Percentiles rank a stretch among this genome's conserved stretches.
Conservation (phyloP, 2,797 vertebrate species). For the Petrocephalus schoutedeni region DNA sequence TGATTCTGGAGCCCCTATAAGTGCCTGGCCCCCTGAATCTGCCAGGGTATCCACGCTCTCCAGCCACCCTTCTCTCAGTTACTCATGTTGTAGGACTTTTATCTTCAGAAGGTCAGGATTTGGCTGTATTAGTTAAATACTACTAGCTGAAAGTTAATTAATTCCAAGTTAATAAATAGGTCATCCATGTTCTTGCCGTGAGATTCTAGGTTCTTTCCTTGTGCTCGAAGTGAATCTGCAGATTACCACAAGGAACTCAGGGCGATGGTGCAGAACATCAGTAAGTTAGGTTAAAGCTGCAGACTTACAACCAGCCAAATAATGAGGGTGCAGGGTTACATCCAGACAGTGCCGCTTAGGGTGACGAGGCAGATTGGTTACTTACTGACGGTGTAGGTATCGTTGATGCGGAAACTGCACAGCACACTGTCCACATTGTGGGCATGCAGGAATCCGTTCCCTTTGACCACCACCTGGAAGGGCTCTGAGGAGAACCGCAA, state of each 20-base stretch:
- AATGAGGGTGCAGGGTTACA: background rate
- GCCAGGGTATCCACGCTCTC: background rate
- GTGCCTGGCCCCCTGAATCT: background rate
- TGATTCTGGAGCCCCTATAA: background rate
- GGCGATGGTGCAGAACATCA: background rate
- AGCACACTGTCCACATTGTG: slow-evolving; percentile 84
- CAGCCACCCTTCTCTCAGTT: background rate
- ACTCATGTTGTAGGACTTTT: background rate
- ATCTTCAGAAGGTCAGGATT: background rate
- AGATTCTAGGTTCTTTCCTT: background rate
- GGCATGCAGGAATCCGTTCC: slow-evolving; percentile 88
- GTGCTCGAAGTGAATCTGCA: background rate
- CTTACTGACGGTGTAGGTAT: slow-evolving; percentile 83
- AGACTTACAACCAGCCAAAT: background rate
- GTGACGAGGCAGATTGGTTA: background rate
- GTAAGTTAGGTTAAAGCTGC: background rate
- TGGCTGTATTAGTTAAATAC: background rate
- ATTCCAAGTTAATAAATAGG: background rate
- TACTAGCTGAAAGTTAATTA: background rate
- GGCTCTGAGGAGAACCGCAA: slow-evolving; percentile 64
- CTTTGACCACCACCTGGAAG: slow-evolving; percentile 88
- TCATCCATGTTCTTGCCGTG: background rate
- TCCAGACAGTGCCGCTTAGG: background rate
- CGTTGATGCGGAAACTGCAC: slow-evolving; percentile 95
- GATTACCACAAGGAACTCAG: background rate